These are phyloP conservation scores for Galerucella calmariensis DNA, from an alignment of 2,888 invertebrate genomes.

Conservation along the genomic window DNA sequence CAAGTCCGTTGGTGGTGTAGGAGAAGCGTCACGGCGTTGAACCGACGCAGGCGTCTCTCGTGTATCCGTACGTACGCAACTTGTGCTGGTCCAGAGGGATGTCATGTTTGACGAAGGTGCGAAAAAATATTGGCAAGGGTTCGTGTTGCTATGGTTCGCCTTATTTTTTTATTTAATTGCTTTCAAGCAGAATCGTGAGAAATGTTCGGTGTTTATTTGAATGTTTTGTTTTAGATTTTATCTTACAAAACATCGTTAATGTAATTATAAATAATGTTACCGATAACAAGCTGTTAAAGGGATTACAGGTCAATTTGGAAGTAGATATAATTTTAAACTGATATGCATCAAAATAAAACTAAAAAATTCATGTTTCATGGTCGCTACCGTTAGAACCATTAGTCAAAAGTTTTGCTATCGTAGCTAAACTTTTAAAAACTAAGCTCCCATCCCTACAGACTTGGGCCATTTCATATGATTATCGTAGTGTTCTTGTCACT, in stretches of 20 bases:
- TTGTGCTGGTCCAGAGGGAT: conserved; percentile 24
- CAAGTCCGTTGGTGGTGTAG: conserved; percentile 47
- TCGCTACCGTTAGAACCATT: too few relatives aligned
- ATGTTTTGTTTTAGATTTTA: not conserved
- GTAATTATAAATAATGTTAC: too few relatives aligned
- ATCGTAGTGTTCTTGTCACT: too few relatives aligned
- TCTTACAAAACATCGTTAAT: not conserved
- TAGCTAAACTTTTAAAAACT: too few relatives aligned
- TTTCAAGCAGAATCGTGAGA: not conserved
- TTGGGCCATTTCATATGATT: too few relatives aligned
- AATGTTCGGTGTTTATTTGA: not conserved
- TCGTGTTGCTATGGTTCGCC: not conserved
- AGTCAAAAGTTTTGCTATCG: too few relatives aligned
- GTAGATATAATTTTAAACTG: too few relatives aligned
- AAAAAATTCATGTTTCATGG: too few relatives aligned
- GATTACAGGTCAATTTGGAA: not conserved
- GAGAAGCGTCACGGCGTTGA: conserved; percentile 46
- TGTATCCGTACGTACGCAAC: conserved; percentile 28
- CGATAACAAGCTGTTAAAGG: not conserved
- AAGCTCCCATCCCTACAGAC: too few relatives aligned
- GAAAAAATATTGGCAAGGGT: conserved; percentile 19
- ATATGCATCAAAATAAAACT: too few relatives aligned
- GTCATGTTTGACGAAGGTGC: conserved; percentile 26
- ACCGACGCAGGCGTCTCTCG: conserved; percentile 49
- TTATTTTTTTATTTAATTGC: not conserved